Conservation (phyloP, 2,797 vertebrate species). For the Dendrocincla tyrannina region DNA sequence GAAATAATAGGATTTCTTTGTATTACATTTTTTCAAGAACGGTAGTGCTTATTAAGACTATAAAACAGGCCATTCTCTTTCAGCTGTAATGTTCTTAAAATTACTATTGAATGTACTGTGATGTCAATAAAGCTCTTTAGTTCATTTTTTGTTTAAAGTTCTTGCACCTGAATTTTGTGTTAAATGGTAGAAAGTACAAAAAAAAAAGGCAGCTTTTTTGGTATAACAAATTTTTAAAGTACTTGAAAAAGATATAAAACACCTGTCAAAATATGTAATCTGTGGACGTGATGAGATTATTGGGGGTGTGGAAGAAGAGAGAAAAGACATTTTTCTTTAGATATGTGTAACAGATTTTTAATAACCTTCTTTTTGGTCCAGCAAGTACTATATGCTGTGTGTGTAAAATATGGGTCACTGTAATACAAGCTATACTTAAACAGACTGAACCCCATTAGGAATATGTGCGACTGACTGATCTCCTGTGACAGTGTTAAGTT, state of each 20-base stretch:
- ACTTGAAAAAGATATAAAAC: slow-evolving; percentile 68
- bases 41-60: slow-evolving; percentile 81
- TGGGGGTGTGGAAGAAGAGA: slow-evolving; percentile 46
- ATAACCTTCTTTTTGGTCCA: slow-evolving; percentile 42
- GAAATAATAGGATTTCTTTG: slow-evolving; percentile 88
- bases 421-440: slow-evolving; percentile 59
- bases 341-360: slow-evolving; percentile 54
- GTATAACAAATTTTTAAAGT: slow-evolving; percentile 74
- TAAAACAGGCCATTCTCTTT: slow-evolving; percentile 82
- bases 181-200: slow-evolving; percentile 62
- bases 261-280: slow-evolving; percentile 65
- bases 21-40: slow-evolving; percentile 84
- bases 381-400: slow-evolving; percentile 63
- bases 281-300: slow-evolving; percentile 46
- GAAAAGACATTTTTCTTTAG: slow-evolving; percentile 56
- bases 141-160: slow-evolving; percentile 83
- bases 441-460: slow-evolving; percentile 61
- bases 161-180: slow-evolving; percentile 82
- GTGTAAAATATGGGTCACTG: slow-evolving; percentile 71
- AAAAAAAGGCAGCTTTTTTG: slow-evolving; percentile 69
- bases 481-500: slow-evolving; percentile 59
- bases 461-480: slow-evolving; percentile 31
- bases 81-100: slow-evolving; percentile 85
- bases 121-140: slow-evolving; percentile 87
- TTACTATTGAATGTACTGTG: slow-evolving; percentile 84